Base-by-base conservation (phyloP, 2,888 invertebrate genomes). In the Zaprionus lineosus region DNA sequence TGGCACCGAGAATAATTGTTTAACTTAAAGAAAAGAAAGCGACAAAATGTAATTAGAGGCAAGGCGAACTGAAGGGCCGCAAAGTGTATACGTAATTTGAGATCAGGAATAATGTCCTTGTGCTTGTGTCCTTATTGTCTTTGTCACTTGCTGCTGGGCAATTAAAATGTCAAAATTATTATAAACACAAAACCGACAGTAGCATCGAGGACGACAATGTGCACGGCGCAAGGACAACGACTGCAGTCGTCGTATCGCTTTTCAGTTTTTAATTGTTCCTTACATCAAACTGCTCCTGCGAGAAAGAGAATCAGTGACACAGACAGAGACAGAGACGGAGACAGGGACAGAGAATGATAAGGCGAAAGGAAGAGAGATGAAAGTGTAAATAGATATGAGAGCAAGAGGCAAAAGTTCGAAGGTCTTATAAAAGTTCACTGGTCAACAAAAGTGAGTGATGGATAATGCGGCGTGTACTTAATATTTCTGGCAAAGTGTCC, bases 181-280 rank as follows among this genome's bases (percentile, higher is more conserved):
- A 71, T 71, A 59, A 68, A 31, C 72, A 71, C 55, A 41, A 36
- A 48, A 28, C 33, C 40, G 50, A 11, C 50, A 37, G 29, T 15
- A 31, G 24, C 33, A 29, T 21, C 26, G 16, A 47, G 61, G 47
- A 43, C n/a, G 29, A 39, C 40, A 18, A 43, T 19, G n/a, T n/a
- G n/a, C n/a, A n/a, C n/a, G n/a, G n/a, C 34, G 19, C 15, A 8
- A 3, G 4, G 8, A 34, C 33, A 9, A 41, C 7, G 7, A 4
- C 5, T 26, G 8, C 1, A 1, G 24, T 3, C 9, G 11, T 43
- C 65, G 65, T 67, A 85, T 81, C 64, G 47, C 55, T 66, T 79
- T 81, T 79, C 81, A 59, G 24, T 59, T 79, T 75, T 77, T 79
- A 85, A 85, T 85, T 85, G 86, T 61, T 51, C 33, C 56, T 48